Evolutionary conservation across 2,797 vertebrate species (phyloP), one percentile per base, ranked within the genome.

Genomic region (Falco concolor): DNA sequence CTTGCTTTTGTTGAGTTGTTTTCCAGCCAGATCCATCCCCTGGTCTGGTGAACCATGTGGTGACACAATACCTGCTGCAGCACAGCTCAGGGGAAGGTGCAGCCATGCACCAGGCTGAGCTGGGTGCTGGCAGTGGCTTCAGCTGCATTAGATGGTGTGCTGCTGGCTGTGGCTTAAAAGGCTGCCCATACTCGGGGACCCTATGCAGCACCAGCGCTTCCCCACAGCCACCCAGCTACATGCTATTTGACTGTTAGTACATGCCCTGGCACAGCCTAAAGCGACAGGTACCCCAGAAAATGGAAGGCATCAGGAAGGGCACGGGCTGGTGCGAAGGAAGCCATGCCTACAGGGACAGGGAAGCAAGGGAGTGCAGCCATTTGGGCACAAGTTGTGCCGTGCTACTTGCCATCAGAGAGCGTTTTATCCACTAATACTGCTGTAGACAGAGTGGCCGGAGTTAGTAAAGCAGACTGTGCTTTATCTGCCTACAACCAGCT

Each of bases 261-360:
- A 1, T 36, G 64, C 30, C 49, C 47, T 30, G 36, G 38, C 52
- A 25, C 28, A n/a, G 27, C 11, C 24, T 57, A 1, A 20, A 32
- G 19, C 1, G 2, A 61, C 0, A 6, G 32, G 19, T 30, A 38
- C 27, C 36, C 12, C 12, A 38, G 63, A 53, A 53, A 69, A 60
- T 8, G 3, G 64, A 70, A 78, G 59, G n/a, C 24, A 27, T 45
- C 34, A 30, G 72, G 32, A 74, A 64, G 12, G 70, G 24, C 21
- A 23, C 2, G 27, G 56, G 24, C 42, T 52, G 34, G 7, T 52
- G 49, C 59, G 75, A 61, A 32, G 49, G 54, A 69, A 86, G 67
- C 20, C 8, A 1, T 8, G 6, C 25, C 38, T 59, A 14, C 0
- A 0, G 13, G 40, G 4, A 52, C 2, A 5, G 3, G 12, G 25